Percentiles rank a stretch among this genome's conserved stretches.
These are phyloP conservation scores for Myocastor coypus DNA, from an alignment of 2,113 vertebrate species.

Conservation along the genomic window DNA sequence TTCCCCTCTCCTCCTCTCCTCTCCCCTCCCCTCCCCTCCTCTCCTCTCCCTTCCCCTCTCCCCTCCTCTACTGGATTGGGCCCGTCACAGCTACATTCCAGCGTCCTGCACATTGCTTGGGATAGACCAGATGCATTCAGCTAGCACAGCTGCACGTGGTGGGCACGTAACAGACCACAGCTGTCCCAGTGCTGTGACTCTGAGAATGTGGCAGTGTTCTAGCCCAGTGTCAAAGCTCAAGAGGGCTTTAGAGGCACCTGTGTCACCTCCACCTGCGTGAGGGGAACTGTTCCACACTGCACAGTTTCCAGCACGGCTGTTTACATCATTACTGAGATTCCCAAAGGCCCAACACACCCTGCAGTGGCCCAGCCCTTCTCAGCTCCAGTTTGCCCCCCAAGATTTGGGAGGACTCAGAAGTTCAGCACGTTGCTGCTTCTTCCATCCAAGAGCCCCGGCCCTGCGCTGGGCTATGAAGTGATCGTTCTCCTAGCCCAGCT, in stretches of 20 bases:
- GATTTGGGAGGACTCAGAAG: background rate
- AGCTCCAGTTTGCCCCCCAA: background rate
- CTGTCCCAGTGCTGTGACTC: rapidly evolving
- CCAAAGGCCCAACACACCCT: background rate
- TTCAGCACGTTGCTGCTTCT: background rate
- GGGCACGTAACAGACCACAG: rapidly evolving
- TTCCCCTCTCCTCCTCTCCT: too few species aligned
- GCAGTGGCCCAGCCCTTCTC: background rate
- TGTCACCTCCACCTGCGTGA: rapidly evolving
- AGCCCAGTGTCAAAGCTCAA: background rate
- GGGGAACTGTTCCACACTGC: background rate
- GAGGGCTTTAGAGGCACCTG: rapidly evolving
- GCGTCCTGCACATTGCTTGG: rapidly evolving
- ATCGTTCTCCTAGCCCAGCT: rapidly evolving
- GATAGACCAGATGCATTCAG: background rate
- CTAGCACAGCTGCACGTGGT: rapidly evolving
- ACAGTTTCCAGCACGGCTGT: background rate
- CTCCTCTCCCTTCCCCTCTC: rapidly evolving
- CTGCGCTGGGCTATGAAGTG: rapidly evolving
- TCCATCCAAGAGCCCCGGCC: rapidly evolving
- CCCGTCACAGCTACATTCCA: too few species aligned
- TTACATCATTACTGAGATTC: background rate
- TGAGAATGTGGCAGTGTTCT: background rate
- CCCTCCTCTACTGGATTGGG: background rate
- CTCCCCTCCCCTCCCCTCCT: too few species aligned